Evolutionary conservation across 2,888 invertebrate genomes (phyloP).

Genomic region (Tanypteryx hageni): DNA sequence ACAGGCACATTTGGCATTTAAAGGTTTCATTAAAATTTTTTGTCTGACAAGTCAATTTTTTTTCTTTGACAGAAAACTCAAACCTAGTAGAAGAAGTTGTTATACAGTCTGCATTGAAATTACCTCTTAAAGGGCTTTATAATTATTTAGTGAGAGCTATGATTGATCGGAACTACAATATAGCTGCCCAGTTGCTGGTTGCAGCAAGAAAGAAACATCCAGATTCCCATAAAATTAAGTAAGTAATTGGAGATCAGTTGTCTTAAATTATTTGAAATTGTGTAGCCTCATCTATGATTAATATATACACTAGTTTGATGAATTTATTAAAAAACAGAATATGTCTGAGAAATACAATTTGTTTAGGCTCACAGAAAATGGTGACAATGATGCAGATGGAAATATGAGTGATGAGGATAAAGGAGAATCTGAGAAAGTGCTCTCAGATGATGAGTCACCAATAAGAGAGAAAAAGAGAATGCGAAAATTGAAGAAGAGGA

Average conservation of each 20-base stretch:
- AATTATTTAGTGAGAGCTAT: conserved; percentile 71
- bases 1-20: too few species aligned
- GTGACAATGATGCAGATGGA: conserved; percentile 67
- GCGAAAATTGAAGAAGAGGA: conserved; percentile 64
- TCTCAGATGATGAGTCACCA: conserved; percentile 28
- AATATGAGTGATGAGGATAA: conserved; percentile 67
- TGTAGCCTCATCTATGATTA: not conserved
- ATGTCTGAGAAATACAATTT: conserved; percentile 66
- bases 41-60: not conserved
- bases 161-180: conserved; percentile 70
- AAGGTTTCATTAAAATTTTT: too few species aligned
- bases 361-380: conserved; percentile 72
- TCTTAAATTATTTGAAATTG: not conserved
- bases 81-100: conserved; percentile 69
- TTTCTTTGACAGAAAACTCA: conserved; percentile 66
- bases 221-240: conserved; percentile 70
- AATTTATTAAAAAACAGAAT: not conserved
- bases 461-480: conserved; percentile 50
- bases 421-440: conserved; percentile 67
- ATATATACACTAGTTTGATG: not conserved
- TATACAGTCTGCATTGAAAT: conserved; percentile 71
- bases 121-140: conserved; percentile 72
- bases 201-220: conserved; percentile 69
- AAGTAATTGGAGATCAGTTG: conserved; percentile 67
- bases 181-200: conserved; percentile 68